Evolutionary conservation across 2,797 vertebrate species (phyloP).

Genomic region (Anniella stebbinsi): DNA sequence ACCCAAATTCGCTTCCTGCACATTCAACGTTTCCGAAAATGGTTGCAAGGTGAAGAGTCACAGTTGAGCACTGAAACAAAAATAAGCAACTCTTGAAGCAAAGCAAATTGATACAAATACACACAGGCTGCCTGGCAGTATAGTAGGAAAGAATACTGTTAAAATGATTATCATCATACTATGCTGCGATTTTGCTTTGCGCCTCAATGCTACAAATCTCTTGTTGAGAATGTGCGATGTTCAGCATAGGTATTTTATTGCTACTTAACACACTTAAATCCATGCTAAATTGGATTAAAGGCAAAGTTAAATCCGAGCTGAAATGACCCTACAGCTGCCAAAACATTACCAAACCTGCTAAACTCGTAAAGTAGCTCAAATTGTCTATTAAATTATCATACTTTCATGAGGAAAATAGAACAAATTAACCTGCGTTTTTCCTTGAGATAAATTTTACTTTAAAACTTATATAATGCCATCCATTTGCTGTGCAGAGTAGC

Average conservation of each 20-base stretch:
- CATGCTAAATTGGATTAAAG: constrained; percentile 31
- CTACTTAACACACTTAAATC: constrained; percentile 4
- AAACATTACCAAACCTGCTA: constrained; percentile 1
- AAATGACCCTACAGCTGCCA: constrained; percentile 1
- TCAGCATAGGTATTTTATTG: constrained; percentile 1
- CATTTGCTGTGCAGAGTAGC: neutral
- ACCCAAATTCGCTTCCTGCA: constrained; percentile 51
- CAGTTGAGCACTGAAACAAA: neutral
- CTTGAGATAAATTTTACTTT: neutral
- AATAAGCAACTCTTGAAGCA: neutral
- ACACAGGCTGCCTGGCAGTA: neutral
- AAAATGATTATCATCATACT: neutral
- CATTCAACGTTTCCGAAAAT: constrained; percentile 62
- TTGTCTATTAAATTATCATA: neutral
- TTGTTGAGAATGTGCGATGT: neutral
- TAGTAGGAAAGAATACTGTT: neutral
- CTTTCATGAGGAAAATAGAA: neutral
- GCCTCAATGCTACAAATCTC: neutral
- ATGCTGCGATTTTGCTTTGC: neutral
- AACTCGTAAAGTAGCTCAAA: neutral
- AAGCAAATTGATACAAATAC: neutral
- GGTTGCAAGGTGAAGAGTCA: neutral
- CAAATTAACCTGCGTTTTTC: neutral
- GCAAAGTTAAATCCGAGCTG: constrained; percentile 8
- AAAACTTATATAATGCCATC: neutral